A percentile compares a stretch with the other conserved stretches of the same genome.
Evolutionary conservation across 2,797 vertebrate species (phyloP).

Genomic region (Arremon brunneinucha): DNA sequence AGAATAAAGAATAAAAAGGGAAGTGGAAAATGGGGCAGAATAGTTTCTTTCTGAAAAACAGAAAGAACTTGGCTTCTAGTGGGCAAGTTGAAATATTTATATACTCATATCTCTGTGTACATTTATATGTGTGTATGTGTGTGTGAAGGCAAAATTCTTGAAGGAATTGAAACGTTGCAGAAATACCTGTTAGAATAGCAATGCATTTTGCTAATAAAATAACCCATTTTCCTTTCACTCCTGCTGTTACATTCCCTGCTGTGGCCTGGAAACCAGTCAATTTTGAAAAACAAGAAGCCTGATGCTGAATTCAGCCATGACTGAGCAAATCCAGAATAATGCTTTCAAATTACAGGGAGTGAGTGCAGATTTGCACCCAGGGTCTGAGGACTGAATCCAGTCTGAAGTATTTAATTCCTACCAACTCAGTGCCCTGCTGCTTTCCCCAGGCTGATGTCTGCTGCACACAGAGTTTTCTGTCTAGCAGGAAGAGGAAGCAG

Average conservation of each 20-base stretch:
- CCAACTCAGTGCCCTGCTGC: not conserved
- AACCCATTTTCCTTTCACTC: not conserved
- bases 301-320: not conserved
- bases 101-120: not conserved
- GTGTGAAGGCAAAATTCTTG: not conserved
- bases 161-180: not conserved
- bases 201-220: slow-evolving; percentile 36
- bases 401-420: slow-evolving; percentile 11
- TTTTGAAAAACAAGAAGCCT: slow-evolving; percentile 11
- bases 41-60: not conserved
- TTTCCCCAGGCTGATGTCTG: not conserved
- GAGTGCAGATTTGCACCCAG: not conserved
- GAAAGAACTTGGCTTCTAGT: not conserved
- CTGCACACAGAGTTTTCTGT: not conserved
- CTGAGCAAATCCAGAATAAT: not conserved
- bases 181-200: slow-evolving; percentile 17
- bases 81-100: slow-evolving; percentile 10
- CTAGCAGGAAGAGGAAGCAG: not conserved
- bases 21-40: not conserved
- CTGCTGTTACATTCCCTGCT: slow-evolving; percentile 5
- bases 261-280: not conserved
- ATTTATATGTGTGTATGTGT: not conserved
- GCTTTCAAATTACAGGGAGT: not conserved
- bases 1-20: not conserved
- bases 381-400: not conserved